phyloP scores from a whole-genome alignment of 1,140 invertebrate species.

The Drosophila auraria region DNA sequence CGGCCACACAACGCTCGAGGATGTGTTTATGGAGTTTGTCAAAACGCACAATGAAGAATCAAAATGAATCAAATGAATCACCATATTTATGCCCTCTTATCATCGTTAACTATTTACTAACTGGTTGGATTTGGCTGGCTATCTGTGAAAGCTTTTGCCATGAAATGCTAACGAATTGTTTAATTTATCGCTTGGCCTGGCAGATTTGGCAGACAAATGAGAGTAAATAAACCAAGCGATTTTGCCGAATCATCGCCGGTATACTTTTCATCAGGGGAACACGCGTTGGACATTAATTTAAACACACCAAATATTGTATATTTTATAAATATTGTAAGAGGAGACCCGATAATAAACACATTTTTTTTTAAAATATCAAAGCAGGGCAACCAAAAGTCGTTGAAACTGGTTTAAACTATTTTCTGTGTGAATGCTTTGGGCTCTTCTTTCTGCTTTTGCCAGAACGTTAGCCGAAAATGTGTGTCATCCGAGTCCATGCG shows the following conservation, averaged over 20 bases:
- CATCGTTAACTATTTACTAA: slow-evolving; percentile 16
- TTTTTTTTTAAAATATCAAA: background rate
- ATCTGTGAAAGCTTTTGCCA: slow-evolving; percentile 23
- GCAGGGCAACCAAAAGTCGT: slow-evolving; percentile 9
- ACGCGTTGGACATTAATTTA: background rate
- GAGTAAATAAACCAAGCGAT: slow-evolving; percentile 23
- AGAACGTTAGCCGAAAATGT: slow-evolving; percentile 48
- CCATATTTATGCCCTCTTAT: background rate
- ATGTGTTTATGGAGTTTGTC: slow-evolving; percentile 61
- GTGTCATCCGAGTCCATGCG: slow-evolving; percentile 36
- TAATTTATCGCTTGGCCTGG: slow-evolving; percentile 12
- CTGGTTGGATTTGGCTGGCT: background rate
- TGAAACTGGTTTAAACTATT: background rate
- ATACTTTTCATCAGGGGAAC: background rate
- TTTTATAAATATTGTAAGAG: background rate
- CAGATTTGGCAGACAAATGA: slow-evolving; percentile 3
- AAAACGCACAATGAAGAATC: background rate
- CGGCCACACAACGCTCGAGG: slow-evolving; percentile 52
- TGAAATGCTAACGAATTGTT: slow-evolving; percentile 32
- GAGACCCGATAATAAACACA: background rate
- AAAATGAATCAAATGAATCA: background rate
- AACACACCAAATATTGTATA: background rate
- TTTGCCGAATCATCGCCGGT: slow-evolving; percentile 10
- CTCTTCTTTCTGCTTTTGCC: slow-evolving; percentile 60
- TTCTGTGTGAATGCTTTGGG: slow-evolving; percentile 19